Conservation (phyloP, 2,797 vertebrate genomes). For the Centroberyx gerrardi region DNA sequence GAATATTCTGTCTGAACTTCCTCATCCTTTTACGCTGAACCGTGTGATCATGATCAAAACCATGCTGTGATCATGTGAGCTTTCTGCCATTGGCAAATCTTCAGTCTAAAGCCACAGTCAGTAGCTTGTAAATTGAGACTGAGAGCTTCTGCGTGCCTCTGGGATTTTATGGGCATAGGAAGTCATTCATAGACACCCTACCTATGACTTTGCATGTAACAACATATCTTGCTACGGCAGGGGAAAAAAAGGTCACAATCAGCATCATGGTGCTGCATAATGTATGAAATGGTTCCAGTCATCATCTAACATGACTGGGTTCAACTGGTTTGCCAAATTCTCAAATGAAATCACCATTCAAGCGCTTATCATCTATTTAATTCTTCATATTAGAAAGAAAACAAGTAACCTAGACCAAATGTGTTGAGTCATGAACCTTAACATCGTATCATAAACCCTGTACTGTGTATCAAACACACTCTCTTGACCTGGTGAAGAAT, state of each 20-base stretch:
- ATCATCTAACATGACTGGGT: background rate
- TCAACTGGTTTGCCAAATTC: background rate
- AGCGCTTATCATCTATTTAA: background rate
- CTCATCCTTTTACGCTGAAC: conserved; percentile 4
- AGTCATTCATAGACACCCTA: conserved; percentile 34
- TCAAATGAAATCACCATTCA: background rate
- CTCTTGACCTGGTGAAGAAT: background rate
- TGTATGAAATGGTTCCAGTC: background rate
- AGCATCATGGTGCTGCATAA: background rate
- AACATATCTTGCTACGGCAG: conserved; percentile 16
- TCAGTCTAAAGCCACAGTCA: background rate
- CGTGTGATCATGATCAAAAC: conserved; percentile 12
- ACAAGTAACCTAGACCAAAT: background rate
- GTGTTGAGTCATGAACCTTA: background rate
- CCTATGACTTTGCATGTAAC: conserved; percentile 13
- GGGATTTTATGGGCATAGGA: conserved; percentile 30
- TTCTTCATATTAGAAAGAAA: background rate
- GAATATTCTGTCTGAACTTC: conserved; percentile 25
- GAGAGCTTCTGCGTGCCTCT: background rate
- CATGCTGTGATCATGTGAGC: background rate
- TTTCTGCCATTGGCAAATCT: background rate
- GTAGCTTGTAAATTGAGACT: background rate
- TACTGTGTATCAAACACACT: background rate
- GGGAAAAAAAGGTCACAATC: conserved; percentile 13
- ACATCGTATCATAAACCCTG: background rate